Base-by-base conservation (phyloP, 1,140 invertebrate genomes). In the Drosophila simulans region DNA sequence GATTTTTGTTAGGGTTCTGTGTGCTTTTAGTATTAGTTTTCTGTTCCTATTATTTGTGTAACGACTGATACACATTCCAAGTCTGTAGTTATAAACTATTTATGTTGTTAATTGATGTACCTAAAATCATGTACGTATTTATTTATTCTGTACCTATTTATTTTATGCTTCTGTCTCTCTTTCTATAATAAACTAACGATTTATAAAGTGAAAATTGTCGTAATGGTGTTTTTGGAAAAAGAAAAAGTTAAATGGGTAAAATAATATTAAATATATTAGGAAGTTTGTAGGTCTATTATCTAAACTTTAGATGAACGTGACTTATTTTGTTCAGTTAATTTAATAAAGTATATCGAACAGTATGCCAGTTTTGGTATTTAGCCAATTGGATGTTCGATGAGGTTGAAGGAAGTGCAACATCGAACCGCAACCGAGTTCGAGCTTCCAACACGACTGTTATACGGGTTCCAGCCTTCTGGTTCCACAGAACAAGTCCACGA, bases 11-110 rank as follows among this genome's bases (percentile, higher is more conserved):
- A 20, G 12, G 56, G 27, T 45, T 15, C 4, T 22, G 46, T 65
- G 55, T 45, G 0, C 7, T 27, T 63, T 63, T 34, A 51, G 43
- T 68, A 46, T 40, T n/a, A 49, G 8, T 51, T 34, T 51, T 0
- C n/a, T 4, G 58, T 40, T 64, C 59, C 35, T 49, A 49, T 22
- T 22, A 10, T 62, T n/a, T 46, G 31, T 35, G 15, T 39, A n/a
- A 39, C 3, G 52, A 37, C 10, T 15, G 55, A 22, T 45, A 25
- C 8, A 10, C 60, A 60, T 64, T 60, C 60, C 60, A 60, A 25
- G 55, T 45, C 56, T 63, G 31, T 31, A 31, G 27, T n/a, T 35
- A 37, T 37, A 12, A 13, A 2, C n/a, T 45, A 25, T 42, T 42
- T 34, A 34, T 31, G 13, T 22, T 7, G 10, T 20, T 20, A 40